Evolutionary conservation across 2,888 invertebrate species (phyloP), one percentile per base, ranked within the genome.

Genomic region (Erebia palarica): DNA sequence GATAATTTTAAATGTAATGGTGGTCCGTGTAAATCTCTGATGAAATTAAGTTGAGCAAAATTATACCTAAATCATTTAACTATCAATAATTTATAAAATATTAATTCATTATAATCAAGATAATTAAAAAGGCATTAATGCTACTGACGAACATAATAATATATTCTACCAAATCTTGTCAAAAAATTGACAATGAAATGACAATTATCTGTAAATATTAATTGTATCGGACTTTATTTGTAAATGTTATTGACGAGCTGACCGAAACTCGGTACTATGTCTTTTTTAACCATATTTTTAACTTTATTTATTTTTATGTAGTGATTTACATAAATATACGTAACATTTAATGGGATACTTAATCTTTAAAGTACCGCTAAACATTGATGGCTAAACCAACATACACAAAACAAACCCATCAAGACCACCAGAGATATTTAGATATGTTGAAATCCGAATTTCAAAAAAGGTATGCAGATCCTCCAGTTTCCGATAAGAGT

Each of bases 371-470:
- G 61, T 42, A 18, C n/a, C 61, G 11, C 65, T 65, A 61, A 47
- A 69, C 53, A 64, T 67, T 13, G 21, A 90, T 90, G 91, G 83
- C 86, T 78, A 90, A 84, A 79, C 64, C 78, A 51, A 74, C 77
- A 72, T 90, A 83, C 75, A 85, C 85, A 60, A 71, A 44, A 60
- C 88, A 90, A 77, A 77, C 78, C 72, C 91, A 93, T 73, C 83
- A 85, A 75, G 89, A 90, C 73, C 84, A 93, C 69, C 55, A 59
- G 27, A 82, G 86, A 58, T 87, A 89, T 83, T 85, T 93, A 77
- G 86, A 87, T 72, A 83, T 87, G 81, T 77, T 89, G 72, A 91
- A 90, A 81, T 79, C 75, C 61, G 89, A 89, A 61, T 94, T 93
- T 79, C 1, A 70, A 27, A 84, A 77, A 58, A 87, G 78, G 75